Evolutionary conservation across 1,140 invertebrate species (phyloP).

Genomic region (Frieseomelitta varia): DNA sequence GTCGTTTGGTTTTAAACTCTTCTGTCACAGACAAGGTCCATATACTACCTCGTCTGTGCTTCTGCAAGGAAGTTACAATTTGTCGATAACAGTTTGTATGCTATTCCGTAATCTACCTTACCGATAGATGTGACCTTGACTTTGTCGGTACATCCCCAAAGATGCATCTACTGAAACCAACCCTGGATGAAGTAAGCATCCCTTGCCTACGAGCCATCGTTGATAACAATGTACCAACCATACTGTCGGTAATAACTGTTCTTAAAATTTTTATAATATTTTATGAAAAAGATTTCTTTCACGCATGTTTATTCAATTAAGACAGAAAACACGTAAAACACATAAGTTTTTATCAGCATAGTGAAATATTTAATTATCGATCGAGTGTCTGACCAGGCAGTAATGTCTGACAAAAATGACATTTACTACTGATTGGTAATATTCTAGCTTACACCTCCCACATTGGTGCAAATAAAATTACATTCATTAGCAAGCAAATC

Average conservation of each 20-base stretch:
- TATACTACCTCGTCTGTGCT: too few species aligned
- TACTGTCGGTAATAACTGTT: conserved; percentile 35
- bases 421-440: conserved; percentile 14
- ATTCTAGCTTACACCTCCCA: not conserved
- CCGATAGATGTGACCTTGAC: conserved; percentile 1
- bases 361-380: conserved; percentile 1
- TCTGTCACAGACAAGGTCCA: too few species aligned
- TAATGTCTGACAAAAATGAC: not conserved
- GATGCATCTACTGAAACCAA: not conserved
- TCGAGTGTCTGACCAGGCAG: not conserved
- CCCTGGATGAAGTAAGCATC: not conserved
- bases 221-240: conserved; percentile 3
- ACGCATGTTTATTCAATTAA: not conserved
- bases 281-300: not conserved
- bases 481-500: not conserved
- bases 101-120: conserved; percentile 26
- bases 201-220: not conserved
- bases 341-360: not conserved
- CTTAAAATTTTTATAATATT: not conserved
- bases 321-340: not conserved
- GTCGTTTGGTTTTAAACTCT: not conserved
- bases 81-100: conserved; percentile 7
- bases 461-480: not conserved
- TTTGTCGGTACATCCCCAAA: conserved; percentile 10
- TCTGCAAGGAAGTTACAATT: not conserved